Evolutionary conservation across 2,797 vertebrate genomes (phyloP), one percentile per base, ranked within the genome.

Genomic region (Sylvia borin): DNA sequence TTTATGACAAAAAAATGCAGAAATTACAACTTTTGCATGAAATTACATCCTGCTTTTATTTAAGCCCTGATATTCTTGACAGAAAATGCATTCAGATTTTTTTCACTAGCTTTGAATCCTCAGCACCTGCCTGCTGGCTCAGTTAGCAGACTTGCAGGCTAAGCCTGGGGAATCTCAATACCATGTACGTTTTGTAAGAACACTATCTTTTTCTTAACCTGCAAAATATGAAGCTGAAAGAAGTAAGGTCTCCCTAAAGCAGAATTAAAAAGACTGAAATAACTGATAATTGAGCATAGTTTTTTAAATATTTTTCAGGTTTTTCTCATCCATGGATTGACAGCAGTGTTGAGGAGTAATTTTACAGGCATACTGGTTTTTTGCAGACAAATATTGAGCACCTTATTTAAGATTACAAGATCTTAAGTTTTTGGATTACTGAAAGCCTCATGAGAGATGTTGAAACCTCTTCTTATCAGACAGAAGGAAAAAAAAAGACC

Each of bases 1-100:
- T 87, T 90, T 74, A 45, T 81, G 66, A 62, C 40, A 87, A 21
- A 76, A 89, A 36, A 87, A 87, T n/a, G 11, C 7, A 47, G 25
- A 86, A 86, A 92, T 79, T 60, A 50, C 45, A 86, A 42, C 29
- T 95, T 97, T 86, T 90, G 40, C 36, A 64, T 74, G 43, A 93
- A 92, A 93, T 66, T 2, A 61, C 13, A 77, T 87, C 6, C 38
- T 54, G 15, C 40, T 93, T 90, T 94, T 65, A 34, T 90, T 83
- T 48, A 76, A 94, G 26, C 25, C 48, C 27, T 57, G 40, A 92
- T 71, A 24, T 64, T 70, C 85, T 82, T 90, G 47, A 71, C 38
- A 88, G 40, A 77, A 95, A 93, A 90, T 74, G 2, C 60, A 91
- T 91, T 92, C 92, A 57, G 25, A 29, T 5, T 42, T 78, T 74